A percentile compares a stretch with the other conserved stretches of the same genome.
Conservation (phyloP, 2,113 vertebrate genomes). For the Lichenostomus cassidix region DNA sequence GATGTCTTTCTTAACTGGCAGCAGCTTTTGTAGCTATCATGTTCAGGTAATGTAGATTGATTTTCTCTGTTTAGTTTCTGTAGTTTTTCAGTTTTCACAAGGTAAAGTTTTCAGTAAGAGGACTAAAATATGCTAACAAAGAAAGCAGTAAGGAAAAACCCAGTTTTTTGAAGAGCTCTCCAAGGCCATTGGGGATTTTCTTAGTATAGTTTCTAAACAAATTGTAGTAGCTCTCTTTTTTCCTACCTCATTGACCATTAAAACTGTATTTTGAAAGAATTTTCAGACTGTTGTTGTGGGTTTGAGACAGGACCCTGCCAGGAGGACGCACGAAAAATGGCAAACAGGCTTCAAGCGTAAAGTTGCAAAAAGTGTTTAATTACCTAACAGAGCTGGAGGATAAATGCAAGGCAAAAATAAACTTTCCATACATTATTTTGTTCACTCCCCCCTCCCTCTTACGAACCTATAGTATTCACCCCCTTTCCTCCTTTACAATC, state of each 20-base stretch:
- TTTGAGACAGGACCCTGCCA: too few species aligned
- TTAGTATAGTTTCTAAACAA: neutral
- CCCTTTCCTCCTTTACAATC: too few species aligned
- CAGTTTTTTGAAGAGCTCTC: neutral
- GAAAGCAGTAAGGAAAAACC: neutral
- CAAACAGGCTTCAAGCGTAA: too few species aligned
- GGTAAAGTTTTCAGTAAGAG: neutral
- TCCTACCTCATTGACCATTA: neutral
- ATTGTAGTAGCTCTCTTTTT: neutral
- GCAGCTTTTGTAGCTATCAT: neutral
- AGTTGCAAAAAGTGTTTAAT: too few species aligned
- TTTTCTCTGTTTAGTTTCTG: neutral
- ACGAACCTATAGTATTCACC: too few species aligned
- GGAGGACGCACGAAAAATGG: too few species aligned
- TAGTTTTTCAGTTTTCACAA: neutral
- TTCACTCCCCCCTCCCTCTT: too few species aligned
- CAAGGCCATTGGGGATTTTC: neutral
- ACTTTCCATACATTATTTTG: too few species aligned
- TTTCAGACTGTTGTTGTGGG: neutral
- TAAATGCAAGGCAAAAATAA: too few species aligned
- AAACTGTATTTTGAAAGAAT: neutral
- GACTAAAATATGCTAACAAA: neutral
- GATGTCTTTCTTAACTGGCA: neutral
- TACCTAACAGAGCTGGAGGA: too few species aligned
- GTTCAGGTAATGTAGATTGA: neutral